Evolutionary conservation across 2,113 vertebrate species (phyloP).

Genomic region (Saccopteryx bilineata): DNA sequence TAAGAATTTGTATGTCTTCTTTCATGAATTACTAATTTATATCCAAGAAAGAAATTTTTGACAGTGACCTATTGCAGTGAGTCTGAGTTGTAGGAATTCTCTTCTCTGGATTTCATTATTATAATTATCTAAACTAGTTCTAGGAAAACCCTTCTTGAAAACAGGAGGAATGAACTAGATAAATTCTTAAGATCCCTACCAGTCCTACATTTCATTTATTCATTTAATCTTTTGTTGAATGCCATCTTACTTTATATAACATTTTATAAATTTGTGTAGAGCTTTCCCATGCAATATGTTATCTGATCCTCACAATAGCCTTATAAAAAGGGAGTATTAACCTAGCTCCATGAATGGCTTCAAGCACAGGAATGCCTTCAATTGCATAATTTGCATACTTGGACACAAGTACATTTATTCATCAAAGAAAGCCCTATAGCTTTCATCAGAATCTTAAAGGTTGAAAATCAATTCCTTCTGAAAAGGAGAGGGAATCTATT

Average conservation of each 20-base stretch:
- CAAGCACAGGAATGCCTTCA: neutral
- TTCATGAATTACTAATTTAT: slow-evolving; percentile 26
- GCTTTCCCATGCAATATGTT: neutral
- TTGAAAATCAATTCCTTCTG: neutral
- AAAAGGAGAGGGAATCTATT: neutral
- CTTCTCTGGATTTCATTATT: neutral
- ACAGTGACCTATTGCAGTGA: neutral
- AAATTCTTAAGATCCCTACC: neutral
- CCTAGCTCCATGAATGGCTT: neutral
- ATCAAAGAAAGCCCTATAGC: neutral
- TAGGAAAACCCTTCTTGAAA: neutral
- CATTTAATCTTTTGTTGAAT: neutral
- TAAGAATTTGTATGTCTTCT: neutral
- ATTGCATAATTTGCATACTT: neutral
- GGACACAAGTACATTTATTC: neutral
- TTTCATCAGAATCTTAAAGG: neutral
- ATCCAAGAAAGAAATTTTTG: neutral
- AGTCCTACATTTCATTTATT: neutral
- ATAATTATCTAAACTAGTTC: neutral
- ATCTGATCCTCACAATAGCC: neutral
- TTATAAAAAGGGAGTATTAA: neutral
- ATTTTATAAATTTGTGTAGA: neutral
- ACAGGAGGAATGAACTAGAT: neutral
- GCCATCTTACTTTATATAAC: neutral
- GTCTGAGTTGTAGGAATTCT: neutral